phyloP scores from a whole-genome alignment of 2,888 invertebrate genomes.

The Polyommatus icarus region DNA sequence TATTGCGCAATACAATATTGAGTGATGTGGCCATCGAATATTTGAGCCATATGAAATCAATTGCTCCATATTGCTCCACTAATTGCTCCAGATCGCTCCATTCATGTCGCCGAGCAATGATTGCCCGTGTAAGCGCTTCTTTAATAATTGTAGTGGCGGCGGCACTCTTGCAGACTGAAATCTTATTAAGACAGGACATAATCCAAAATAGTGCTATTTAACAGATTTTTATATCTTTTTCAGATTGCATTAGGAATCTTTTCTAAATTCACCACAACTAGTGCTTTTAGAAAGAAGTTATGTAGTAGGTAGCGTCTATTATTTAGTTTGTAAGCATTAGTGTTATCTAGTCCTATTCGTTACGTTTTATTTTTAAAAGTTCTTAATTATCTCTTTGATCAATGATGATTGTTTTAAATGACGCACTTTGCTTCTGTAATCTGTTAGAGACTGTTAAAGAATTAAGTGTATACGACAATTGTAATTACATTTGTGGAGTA shows the following conservation, averaged over 20 bases:
- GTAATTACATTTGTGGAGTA: not conserved
- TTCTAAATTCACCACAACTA: slow-evolving; percentile 8
- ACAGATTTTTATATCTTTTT: not conserved
- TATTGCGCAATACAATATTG: too few species aligned
- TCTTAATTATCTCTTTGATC: not conserved
- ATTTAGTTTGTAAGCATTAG: slow-evolving; percentile 27
- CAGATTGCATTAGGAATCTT: slow-evolving; percentile 25
- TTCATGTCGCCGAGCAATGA: too few species aligned
- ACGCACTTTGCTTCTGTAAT: not conserved
- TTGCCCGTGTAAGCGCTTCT: too few species aligned
- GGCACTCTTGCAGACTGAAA: too few species aligned
- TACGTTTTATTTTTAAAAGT: slow-evolving; percentile 15
- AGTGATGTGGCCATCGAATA: too few species aligned
- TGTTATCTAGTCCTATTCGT: slow-evolving; percentile 30
- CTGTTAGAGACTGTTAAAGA: not conserved
- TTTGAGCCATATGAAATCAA: too few species aligned
- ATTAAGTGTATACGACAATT: not conserved
- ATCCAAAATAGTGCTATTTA: too few species aligned
- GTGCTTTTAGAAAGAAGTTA: slow-evolving; percentile 25
- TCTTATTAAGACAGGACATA: too few species aligned
- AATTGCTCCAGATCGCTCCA: too few species aligned
- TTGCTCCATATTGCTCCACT: too few species aligned
- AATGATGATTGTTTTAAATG: not conserved
- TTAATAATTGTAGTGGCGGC: too few species aligned
- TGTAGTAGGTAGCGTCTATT: slow-evolving; percentile 6